These are phyloP conservation scores for Oreochromis grahami DNA, from an alignment of 2,797 vertebrate species.

Conservation along the genomic window DNA sequence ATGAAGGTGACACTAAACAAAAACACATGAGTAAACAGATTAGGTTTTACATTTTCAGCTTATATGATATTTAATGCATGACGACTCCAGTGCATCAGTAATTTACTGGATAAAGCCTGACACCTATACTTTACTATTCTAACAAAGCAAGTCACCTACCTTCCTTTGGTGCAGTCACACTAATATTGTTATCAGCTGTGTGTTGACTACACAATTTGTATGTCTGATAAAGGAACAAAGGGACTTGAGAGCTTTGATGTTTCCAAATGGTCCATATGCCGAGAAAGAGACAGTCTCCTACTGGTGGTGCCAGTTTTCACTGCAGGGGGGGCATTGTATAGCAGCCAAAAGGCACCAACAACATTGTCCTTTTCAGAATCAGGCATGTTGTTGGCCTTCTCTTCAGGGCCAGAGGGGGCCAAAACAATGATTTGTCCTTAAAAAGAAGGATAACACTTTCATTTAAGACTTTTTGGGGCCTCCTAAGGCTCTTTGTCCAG, in stretches of 20 bases:
- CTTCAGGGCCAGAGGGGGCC: neutral
- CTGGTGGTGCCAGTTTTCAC: constrained; percentile 36
- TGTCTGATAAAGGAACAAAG: constrained; percentile 70
- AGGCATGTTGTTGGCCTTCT: neutral
- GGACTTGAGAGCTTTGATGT: constrained; percentile 61
- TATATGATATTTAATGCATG: neutral
- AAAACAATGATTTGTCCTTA: neutral
- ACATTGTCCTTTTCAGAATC: neutral
- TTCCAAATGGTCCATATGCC: constrained; percentile 57
- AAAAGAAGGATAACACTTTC: neutral
- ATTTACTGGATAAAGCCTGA: neutral
- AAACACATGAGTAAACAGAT: neutral
- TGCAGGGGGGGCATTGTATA: constrained; percentile 25
- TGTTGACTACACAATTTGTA: constrained; percentile 63
- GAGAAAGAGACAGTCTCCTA: constrained; percentile 22
- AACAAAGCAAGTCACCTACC: neutral
- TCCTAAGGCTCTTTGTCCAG: neutral
- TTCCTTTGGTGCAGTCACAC: constrained; percentile 4
- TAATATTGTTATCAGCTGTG: constrained; percentile 62
- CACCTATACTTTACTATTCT: neutral
- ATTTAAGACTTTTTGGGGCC: neutral
- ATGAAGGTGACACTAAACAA: neutral
- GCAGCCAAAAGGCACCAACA: constrained; percentile 44
- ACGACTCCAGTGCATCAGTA: neutral
- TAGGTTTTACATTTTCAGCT: neutral